A percentile compares a stretch with the other conserved stretches of the same genome.
These are phyloP conservation scores for Tamias sibiricus DNA, from an alignment of 2,113 vertebrate genomes.

Conservation along the genomic window DNA sequence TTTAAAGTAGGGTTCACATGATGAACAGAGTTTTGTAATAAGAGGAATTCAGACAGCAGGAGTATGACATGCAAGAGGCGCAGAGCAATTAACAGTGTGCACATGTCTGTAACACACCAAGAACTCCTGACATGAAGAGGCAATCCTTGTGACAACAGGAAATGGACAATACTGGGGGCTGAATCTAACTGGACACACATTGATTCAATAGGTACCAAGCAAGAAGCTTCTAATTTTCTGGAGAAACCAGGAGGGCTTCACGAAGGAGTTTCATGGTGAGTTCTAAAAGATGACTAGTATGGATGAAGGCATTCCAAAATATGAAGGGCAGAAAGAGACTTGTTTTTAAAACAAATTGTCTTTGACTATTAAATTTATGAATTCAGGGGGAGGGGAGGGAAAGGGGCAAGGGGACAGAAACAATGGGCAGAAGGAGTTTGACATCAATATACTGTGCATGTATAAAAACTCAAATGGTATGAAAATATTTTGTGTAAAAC, in stretches of 20 bases:
- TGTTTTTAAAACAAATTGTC: constrained; percentile 32
- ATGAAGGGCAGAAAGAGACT: neutral
- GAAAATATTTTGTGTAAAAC: too few species aligned
- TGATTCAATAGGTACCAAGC: neutral
- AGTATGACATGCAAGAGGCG: neutral
- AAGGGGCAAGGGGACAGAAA: too few species aligned
- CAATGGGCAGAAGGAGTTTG: too few species aligned
- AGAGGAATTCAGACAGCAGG: neutral
- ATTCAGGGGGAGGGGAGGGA: too few species aligned
- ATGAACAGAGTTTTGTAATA: neutral
- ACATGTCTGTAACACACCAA: neutral
- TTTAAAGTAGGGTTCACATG: neutral
- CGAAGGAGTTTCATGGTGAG: neutral
- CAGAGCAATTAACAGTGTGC: neutral
- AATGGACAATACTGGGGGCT: neutral
- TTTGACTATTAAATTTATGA: neutral
- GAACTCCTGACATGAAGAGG: neutral
- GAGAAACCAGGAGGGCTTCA: neutral
- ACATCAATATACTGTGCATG: too few species aligned
- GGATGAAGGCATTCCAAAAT: neutral
- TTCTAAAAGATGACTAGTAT: neutral
- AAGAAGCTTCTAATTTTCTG: neutral
- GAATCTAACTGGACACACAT: neutral
- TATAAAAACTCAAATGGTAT: too few species aligned
- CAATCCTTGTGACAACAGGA: neutral